Evolutionary conservation across 2,113 vertebrate species (phyloP), one percentile per base, ranked within the genome.

Genomic region (Gymnobelideus leadbeateri): DNA sequence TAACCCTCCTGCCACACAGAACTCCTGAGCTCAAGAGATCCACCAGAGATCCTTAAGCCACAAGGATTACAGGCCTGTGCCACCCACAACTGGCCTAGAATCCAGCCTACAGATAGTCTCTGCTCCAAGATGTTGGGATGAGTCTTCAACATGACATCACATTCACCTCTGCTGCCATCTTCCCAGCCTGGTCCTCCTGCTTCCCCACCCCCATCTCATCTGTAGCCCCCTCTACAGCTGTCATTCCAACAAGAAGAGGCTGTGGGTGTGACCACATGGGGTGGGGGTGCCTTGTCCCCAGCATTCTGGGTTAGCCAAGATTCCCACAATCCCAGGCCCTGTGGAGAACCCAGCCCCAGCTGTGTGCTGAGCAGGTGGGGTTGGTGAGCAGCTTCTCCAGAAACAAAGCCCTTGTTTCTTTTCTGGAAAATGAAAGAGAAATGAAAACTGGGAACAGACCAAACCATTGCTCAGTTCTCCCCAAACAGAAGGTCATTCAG

Each of bases 331-430:
- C 43, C 46, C 51, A 31, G 11, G 43, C 8, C 49, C 96, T 28
- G 14, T 51, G 61, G 26, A 92, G 37, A 52, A 21, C 0, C 0
- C 14, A 11, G n/a, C n/a, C 25, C 43, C 25, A 21, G 93, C 89
- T 31, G 1, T 31, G 54, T 0, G 0, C 19, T 46, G n/a, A 51
- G 24, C 53, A 21, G 84, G 43, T 1, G 3, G 90, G 91, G 24
- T 55, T 0, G 0, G 54, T 0, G 0, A 47, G n/a, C 8, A 8
- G 2, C 11, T 28, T 28, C 11, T 4, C 46, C 6, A 0, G 91
- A 7, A 89, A 61, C n/a, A 31, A 68, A 92, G 47, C 14, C 6
- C 2, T 21, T 14, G 3, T 19, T 9, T 52, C 77, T 19, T 0
- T 49, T 11, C 89, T 50, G 49, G 89, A 31, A 50, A 90, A 90